Percentiles rank a stretch among this genome's conserved stretches.
Evolutionary conservation across 2,797 vertebrate species (phyloP).

Genomic region (Lagorchestes hirsutus): DNA sequence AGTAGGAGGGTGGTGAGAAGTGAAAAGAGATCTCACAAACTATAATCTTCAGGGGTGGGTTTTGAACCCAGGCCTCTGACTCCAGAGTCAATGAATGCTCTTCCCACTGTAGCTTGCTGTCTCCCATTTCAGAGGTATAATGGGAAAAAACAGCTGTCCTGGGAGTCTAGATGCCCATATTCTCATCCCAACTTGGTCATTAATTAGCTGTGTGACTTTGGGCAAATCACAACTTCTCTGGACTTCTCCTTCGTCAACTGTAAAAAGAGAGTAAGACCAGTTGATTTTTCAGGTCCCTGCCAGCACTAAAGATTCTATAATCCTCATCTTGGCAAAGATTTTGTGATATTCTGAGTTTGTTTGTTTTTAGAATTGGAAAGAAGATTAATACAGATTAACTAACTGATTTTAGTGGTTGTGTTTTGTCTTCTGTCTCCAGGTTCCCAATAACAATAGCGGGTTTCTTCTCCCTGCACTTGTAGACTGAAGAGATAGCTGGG

Average conservation of each 20-base stretch:
- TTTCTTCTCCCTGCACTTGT: slow-evolving; percentile 83
- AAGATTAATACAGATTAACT: background rate
- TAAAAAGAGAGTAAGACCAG: background rate
- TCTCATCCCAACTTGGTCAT: background rate
- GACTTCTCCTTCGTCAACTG: background rate
- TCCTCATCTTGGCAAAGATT: background rate
- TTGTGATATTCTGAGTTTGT: too few species aligned
- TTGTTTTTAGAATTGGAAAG: slow-evolving; percentile 6
- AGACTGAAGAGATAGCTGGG: slow-evolving; percentile 84
- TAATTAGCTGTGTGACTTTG: background rate
- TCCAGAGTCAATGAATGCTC: too few species aligned
- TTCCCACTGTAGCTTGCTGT: too few species aligned
- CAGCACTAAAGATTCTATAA: background rate
- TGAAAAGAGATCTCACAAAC: too few species aligned
- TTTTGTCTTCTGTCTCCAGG: background rate
- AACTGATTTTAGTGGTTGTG: background rate
- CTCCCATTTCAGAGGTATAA: too few species aligned
- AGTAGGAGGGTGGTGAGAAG: too few species aligned
- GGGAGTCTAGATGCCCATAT: background rate
- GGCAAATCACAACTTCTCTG: background rate
- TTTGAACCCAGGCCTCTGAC: too few species aligned
- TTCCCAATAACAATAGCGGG: slow-evolving; percentile 77
- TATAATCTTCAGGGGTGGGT: too few species aligned
- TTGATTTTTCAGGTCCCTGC: background rate
- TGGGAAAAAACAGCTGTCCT: background rate